phyloP scores from a whole-genome alignment of 2,113 vertebrate genomes.

The Tretioscincus oriximinensis region DNA sequence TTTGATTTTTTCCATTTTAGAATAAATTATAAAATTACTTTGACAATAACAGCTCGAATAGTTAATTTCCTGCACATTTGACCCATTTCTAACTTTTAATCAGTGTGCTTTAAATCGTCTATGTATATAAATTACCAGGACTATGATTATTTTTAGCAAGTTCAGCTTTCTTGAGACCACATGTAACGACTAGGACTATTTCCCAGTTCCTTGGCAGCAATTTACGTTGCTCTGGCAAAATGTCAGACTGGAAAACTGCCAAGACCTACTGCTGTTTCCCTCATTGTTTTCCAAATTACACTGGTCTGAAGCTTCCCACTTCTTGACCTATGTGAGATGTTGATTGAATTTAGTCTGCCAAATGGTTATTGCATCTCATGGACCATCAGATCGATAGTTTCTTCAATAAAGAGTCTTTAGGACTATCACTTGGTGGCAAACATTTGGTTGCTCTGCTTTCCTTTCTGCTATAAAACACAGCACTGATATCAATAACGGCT shows the following conservation, averaged over 20 bases:
- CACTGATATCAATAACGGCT: not conserved
- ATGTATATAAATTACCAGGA: slow-evolving; percentile 1
- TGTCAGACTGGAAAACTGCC: slow-evolving; percentile 6
- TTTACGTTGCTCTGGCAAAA: slow-evolving; percentile 5
- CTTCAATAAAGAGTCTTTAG: not conserved
- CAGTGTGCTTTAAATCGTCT: not conserved
- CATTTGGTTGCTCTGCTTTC: not conserved
- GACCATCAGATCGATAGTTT: slow-evolving; percentile 10
- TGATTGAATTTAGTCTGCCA: slow-evolving; percentile 20
- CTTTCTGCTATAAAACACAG: not conserved
- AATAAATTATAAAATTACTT: not conserved
- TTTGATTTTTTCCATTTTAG: not conserved
- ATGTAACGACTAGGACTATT: slow-evolving; percentile 6
- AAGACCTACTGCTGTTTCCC: slow-evolving; percentile 3
- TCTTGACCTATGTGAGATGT: slow-evolving; percentile 9
- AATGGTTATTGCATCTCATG: slow-evolving; percentile 14
- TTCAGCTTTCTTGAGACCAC: not conserved
- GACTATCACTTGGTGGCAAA: not conserved
- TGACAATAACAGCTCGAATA: not conserved
- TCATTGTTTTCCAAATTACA: slow-evolving; percentile 16
- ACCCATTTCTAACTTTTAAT: not conserved
- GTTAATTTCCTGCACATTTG: not conserved
- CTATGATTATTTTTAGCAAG: not conserved
- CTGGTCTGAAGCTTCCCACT: slow-evolving; percentile 15
- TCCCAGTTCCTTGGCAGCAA: not conserved